Evolutionary conservation across 2,113 vertebrate species (phyloP).

Genomic region (Perccottus glenii): DNA sequence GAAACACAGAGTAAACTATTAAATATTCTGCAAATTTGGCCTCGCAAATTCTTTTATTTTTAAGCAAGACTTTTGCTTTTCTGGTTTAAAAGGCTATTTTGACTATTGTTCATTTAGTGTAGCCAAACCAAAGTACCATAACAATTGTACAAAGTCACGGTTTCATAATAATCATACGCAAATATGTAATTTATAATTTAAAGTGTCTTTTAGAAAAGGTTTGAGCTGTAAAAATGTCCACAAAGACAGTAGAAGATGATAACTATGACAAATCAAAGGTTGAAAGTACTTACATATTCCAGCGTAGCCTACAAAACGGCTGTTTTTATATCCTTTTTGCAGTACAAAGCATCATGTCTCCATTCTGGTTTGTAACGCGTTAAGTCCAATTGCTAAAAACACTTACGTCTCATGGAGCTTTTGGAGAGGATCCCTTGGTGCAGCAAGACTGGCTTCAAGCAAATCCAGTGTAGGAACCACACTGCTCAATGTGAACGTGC

Average conservation of each 20-base stretch:
- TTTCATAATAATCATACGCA: too few relatives aligned
- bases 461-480: neutral
- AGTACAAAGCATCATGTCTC: conserved; percentile 18
- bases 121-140: too few relatives aligned
- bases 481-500: neutral
- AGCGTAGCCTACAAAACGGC: neutral
- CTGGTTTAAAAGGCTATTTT: too few relatives aligned
- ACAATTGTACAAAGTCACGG: too few relatives aligned
- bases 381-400: neutral
- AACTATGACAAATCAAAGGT: neutral
- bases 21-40: too few relatives aligned
- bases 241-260: neutral
- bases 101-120: too few relatives aligned
- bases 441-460: neutral
- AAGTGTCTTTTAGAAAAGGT: too few relatives aligned
- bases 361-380: neutral
- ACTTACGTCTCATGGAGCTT: neutral
- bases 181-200: too few relatives aligned
- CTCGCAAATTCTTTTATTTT: neutral
- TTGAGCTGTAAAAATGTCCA: neutral
- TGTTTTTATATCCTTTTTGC: conserved; percentile 1
- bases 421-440: neutral
- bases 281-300: conserved; percentile 23
- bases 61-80: too few relatives aligned
- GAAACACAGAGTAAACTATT: too few relatives aligned